Evolutionary conservation across 1,140 invertebrate species (phyloP).

Genomic region (Galleria mellonella): DNA sequence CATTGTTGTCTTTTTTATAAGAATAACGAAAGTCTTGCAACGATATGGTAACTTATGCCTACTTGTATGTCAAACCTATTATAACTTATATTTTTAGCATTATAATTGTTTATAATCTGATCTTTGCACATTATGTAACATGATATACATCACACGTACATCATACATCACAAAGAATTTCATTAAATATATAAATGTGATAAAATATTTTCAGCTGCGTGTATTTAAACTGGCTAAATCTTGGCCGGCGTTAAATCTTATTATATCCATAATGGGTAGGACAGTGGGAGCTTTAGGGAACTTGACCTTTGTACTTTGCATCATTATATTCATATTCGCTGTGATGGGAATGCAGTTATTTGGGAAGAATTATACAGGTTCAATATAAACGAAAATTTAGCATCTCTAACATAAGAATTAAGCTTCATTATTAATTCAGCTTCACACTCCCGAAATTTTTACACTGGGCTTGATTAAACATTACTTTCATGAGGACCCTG

Average conservation of each 20-base stretch:
- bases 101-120: neutral
- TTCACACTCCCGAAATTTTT: constrained; percentile 63
- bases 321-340: constrained; percentile 99
- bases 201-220: constrained; percentile 87
- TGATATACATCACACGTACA: neutral
- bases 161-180: constrained; percentile 6
- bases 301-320: constrained; percentile 96
- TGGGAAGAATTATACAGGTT: constrained; percentile 93
- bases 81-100: neutral
- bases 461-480: constrained; percentile 69
- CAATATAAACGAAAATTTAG: constrained; percentile 66
- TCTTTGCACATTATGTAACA: neutral
- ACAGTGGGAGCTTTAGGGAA: constrained; percentile 98
- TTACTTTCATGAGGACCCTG: constrained; percentile 54
- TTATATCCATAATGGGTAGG: constrained; percentile 98
- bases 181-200: constrained; percentile 44
- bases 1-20: too few species aligned
- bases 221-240: constrained; percentile 99
- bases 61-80: too few species aligned
- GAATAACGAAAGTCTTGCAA: too few species aligned
- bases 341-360: constrained; percentile 99
- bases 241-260: constrained; percentile 98
- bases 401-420: constrained; percentile 60
- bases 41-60: too few species aligned
- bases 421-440: constrained; percentile 68